Conservation (phyloP, 2,113 vertebrate genomes). For the Polypterus senegalus region DNA sequence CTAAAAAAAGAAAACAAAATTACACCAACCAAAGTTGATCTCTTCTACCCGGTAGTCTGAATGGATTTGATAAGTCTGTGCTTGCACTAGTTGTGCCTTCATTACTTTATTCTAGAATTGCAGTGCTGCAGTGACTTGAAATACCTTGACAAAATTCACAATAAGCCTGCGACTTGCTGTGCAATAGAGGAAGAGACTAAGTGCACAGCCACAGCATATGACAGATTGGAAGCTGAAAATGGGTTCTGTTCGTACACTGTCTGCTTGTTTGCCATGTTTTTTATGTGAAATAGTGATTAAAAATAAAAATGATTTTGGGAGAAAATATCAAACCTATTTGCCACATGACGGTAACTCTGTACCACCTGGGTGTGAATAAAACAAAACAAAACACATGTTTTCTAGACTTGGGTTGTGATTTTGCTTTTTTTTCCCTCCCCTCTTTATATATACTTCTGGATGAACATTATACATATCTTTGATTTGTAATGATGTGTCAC, state of each 20-base stretch:
- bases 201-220: slow-evolving; percentile 29
- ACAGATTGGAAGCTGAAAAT: slow-evolving; percentile 44
- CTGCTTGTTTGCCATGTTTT: slow-evolving; percentile 53
- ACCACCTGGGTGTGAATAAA: slow-evolving; percentile 56
- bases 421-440: background rate
- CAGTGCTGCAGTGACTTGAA: slow-evolving; percentile 42
- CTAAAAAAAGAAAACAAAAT: slow-evolving; percentile 38
- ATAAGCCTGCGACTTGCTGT: slow-evolving; percentile 5
- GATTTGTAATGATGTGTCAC: too few species aligned
- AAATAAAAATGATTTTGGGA: slow-evolving; percentile 23
- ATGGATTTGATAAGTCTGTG: slow-evolving; percentile 38
- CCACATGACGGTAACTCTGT: slow-evolving; percentile 48
- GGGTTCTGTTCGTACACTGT: slow-evolving; percentile 42
- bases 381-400: slow-evolving; percentile 43
- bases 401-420: slow-evolving; percentile 27
- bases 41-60: slow-evolving; percentile 43
- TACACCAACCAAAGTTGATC: slow-evolving; percentile 50
- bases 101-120: slow-evolving; percentile 59
- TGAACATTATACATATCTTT: too few species aligned
- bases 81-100: slow-evolving; percentile 56
- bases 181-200: slow-evolving; percentile 21
- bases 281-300: slow-evolving; percentile 45
- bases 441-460: too few species aligned
- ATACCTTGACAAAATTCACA: slow-evolving; percentile 33
- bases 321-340: slow-evolving; percentile 22